A percentile compares a stretch with the other conserved stretches of the same genome.
Evolutionary conservation across 1,140 invertebrate genomes (phyloP).

Genomic region (Gryllus bimaculatus): DNA sequence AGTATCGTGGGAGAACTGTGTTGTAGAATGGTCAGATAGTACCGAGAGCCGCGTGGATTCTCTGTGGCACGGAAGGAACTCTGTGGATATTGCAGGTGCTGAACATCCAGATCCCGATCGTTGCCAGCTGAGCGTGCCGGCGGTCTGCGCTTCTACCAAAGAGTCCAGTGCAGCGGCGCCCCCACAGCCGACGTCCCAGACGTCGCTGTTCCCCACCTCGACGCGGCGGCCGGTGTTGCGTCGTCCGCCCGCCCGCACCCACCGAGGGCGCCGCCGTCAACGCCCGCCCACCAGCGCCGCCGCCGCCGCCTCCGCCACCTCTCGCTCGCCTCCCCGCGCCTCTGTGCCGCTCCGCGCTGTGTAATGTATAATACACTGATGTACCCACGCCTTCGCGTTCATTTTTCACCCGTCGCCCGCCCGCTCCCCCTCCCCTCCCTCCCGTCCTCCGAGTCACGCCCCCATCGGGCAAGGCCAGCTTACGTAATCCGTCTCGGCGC

Average conservation of each 20-base stretch:
- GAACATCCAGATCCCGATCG: neutral
- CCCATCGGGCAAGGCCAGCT: neutral
- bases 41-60: too few relatives aligned
- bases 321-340: neutral
- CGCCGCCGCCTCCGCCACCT: too few relatives aligned
- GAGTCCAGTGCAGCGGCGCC: too few relatives aligned
- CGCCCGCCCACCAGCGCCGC: too few relatives aligned
- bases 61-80: too few relatives aligned
- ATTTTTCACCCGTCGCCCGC: neutral
- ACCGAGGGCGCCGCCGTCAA: too few relatives aligned
- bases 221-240: neutral
- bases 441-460: neutral
- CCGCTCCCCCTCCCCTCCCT: neutral
- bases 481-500: neutral
- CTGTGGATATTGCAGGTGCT: neutral
- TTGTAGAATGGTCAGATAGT: too few relatives aligned
- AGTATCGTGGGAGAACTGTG: too few relatives aligned
- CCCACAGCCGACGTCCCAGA: neutral
- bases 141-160: too few relatives aligned
- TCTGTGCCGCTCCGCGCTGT: neutral
- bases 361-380: neutral
- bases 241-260: neutral
- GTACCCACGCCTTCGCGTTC: neutral
- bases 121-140: neutral
- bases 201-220: neutral